A percentile compares a stretch with the other conserved stretches of the same genome.
Evolutionary conservation across 2,113 vertebrate genomes (phyloP).

Genomic region (Phyllostomus discolor): DNA sequence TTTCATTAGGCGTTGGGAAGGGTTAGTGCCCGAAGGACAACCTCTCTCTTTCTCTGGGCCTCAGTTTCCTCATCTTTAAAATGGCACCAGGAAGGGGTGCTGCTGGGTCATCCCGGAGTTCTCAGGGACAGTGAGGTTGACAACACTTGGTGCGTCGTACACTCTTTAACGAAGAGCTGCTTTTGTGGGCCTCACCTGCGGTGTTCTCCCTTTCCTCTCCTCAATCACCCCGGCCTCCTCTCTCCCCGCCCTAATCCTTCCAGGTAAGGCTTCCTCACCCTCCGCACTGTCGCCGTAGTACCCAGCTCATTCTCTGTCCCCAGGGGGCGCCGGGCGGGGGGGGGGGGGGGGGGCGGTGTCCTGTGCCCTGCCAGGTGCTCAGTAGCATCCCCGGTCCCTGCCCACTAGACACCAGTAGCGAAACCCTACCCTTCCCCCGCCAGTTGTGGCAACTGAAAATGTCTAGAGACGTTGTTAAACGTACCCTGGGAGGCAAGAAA

Average conservation of each 20-base stretch:
- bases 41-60: background rate
- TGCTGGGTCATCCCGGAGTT: no score
- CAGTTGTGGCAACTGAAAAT: background rate
- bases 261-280: background rate
- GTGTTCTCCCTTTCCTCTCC: background rate
- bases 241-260: background rate
- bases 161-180: background rate
- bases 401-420: no score
- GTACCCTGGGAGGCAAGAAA: background rate
- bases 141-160: background rate
- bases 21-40: background rate
- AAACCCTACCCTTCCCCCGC: background rate
- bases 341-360: no score
- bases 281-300: background rate
- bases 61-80: background rate
- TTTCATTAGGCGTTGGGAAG: background rate
- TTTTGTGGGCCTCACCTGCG: background rate
- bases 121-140: background rate
- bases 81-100: background rate
- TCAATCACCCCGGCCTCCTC: background rate
- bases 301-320: background rate
- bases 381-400: background rate
- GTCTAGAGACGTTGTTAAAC: background rate
- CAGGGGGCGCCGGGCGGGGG: no score
- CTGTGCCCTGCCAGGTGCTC: fast-evolving